These are phyloP conservation scores for Gymnothorax javanicus DNA, from an alignment of 2,797 vertebrate species.

Conservation along the genomic window DNA sequence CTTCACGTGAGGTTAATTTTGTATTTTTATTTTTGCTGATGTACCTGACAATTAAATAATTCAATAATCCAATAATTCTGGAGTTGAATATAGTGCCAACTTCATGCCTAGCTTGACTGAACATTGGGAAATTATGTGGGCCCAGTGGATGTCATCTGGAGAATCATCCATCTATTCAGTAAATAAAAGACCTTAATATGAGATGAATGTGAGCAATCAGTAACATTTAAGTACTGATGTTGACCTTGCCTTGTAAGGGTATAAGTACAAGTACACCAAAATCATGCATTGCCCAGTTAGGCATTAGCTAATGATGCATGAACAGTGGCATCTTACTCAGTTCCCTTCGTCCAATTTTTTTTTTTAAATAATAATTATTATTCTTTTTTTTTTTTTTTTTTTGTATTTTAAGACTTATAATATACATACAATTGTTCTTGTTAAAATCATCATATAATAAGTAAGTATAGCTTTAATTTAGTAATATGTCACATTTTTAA, in stretches of 20 bases:
- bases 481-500: neutral
- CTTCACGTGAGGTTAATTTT: no score
- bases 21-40: no score
- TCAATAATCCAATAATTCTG: no score
- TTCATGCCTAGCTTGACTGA: neutral
- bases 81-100: no score
- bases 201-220: neutral
- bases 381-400: neutral
- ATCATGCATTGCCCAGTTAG: neutral
- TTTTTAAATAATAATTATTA: neutral
- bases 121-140: neutral
- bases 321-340: neutral
- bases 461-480: neutral
- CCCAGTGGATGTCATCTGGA: neutral
- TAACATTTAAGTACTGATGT: neutral
- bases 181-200: constrained; percentile 5
- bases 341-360: neutral
- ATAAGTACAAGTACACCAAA: neutral
- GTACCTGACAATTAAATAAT: no score
- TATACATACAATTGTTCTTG: neutral
- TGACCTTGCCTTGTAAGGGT: neutral
- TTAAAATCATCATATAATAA: neutral
- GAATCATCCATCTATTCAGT: neutral
- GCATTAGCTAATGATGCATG: neutral
- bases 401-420: no score